Conservation (phyloP, 2,888 invertebrate genomes). For the Netelia virgata region DNA sequence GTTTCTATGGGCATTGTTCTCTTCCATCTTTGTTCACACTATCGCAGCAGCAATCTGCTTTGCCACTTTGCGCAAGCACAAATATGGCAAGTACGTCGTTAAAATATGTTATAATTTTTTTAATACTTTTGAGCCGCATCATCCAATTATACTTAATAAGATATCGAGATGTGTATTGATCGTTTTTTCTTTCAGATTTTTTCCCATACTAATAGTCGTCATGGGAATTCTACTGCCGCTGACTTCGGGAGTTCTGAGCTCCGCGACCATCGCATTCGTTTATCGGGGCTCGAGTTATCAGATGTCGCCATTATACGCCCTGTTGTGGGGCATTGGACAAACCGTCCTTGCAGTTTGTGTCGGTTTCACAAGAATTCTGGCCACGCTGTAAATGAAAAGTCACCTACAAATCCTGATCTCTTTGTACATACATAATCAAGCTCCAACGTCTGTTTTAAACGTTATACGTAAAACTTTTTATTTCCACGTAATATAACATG, state of each 20-base stretch:
- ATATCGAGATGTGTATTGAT: neutral
- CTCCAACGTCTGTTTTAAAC: neutral
- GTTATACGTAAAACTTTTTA: neutral
- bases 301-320: constrained; percentile 96
- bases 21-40: constrained; percentile 96
- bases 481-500: constrained; percentile 1
- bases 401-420: constrained; percentile 5
- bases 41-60: constrained; percentile 96
- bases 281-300: constrained; percentile 95
- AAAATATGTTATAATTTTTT: constrained; percentile 3
- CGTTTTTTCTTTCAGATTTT: constrained; percentile 88
- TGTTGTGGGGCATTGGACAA: constrained; percentile 98
- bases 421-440: constrained; percentile 44
- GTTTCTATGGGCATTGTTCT: constrained; percentile 97
- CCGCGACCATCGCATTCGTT: constrained; percentile 97
- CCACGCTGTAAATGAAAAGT: constrained; percentile 90
- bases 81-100: constrained; percentile 90
- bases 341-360: constrained; percentile 95
- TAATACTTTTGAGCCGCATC: too few species aligned
- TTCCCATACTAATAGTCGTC: constrained; percentile 93
- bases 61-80: constrained; percentile 96
- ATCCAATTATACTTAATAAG: neutral
- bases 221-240: constrained; percentile 96
- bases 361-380: constrained; percentile 96
- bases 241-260: constrained; percentile 94